Percentiles rank a stretch among this genome's conserved stretches.
phyloP scores from a whole-genome alignment of 1,140 invertebrate genomes.

The Trichonephila inaurata region DNA sequence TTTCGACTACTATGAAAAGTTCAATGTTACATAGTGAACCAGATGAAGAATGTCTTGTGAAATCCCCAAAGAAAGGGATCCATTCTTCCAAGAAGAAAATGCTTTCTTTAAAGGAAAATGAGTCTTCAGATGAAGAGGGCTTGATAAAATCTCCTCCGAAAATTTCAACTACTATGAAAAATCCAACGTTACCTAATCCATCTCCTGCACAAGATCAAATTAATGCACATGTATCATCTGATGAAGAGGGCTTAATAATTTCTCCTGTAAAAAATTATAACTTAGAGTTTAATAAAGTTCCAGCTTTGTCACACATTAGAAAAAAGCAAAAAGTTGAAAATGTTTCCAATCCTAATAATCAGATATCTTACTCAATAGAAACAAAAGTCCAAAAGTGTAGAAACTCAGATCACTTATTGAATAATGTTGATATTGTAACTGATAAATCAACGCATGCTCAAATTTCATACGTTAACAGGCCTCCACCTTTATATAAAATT shows the following conservation, averaged over 20 bases:
- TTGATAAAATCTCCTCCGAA: neutral
- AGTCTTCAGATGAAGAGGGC: neutral
- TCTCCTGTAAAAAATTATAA: neutral
- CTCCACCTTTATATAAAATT: neutral
- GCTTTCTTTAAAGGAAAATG: neutral
- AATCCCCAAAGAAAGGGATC: too few species aligned
- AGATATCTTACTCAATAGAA: neutral
- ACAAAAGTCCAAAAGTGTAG: neutral
- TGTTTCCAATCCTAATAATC: neutral
- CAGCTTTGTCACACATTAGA: neutral
- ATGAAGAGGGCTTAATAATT: neutral
- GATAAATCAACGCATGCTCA: neutral
- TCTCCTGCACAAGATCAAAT: neutral
- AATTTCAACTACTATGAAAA: neutral
- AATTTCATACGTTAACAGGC: neutral
- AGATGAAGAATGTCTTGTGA: too few species aligned
- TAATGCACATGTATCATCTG: neutral
- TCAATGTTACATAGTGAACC: too few species aligned
- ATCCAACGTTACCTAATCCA: neutral
- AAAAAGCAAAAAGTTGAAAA: neutral
- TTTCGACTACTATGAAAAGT: neutral
- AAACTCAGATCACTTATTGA: neutral
- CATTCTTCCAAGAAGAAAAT: too few species aligned
- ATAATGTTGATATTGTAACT: neutral
- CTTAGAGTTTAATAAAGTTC: neutral